phyloP scores from a whole-genome alignment of 2,797 vertebrate genomes.

The Halcyon chelicuti region DNA sequence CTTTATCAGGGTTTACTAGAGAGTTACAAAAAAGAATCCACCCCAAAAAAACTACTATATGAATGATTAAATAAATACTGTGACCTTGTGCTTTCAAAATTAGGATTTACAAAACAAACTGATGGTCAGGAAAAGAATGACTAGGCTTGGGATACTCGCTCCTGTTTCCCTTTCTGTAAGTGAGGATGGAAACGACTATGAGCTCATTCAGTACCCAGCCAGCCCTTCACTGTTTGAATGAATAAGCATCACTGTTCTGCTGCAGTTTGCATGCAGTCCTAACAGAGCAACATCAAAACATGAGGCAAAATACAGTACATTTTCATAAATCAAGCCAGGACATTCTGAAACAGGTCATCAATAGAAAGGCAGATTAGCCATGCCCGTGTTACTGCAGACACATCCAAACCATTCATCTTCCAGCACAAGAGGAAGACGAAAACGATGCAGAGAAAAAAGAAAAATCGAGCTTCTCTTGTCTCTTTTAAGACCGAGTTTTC shows the following conservation, averaged over 20 bases:
- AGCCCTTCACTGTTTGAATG: conserved; percentile 38
- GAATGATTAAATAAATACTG: not conserved
- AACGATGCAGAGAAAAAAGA: not conserved
- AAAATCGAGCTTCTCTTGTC: not conserved
- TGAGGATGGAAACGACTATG: not conserved
- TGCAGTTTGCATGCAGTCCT: conserved; percentile 54
- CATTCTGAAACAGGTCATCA: not conserved
- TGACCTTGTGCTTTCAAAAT: not conserved
- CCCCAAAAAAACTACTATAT: not conserved
- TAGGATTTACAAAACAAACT: conserved; percentile 15
- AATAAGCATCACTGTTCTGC: conserved; percentile 40
- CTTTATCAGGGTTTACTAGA: not conserved
- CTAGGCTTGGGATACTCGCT: not conserved
- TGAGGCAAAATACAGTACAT: not conserved
- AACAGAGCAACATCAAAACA: conserved; percentile 14
- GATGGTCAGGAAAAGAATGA: not conserved
- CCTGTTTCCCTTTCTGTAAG: not conserved
- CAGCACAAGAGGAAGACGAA: not conserved
- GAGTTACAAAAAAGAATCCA: not conserved
- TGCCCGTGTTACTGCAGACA: not conserved
- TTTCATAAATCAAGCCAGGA: not conserved
- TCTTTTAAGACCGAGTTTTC: not conserved
- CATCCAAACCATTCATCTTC: not conserved
- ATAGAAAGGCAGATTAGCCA: not conserved
- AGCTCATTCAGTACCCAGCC: conserved; percentile 51